Base-by-base conservation (phyloP, 2,797 vertebrate species). In the Microchirus variegatus region DNA sequence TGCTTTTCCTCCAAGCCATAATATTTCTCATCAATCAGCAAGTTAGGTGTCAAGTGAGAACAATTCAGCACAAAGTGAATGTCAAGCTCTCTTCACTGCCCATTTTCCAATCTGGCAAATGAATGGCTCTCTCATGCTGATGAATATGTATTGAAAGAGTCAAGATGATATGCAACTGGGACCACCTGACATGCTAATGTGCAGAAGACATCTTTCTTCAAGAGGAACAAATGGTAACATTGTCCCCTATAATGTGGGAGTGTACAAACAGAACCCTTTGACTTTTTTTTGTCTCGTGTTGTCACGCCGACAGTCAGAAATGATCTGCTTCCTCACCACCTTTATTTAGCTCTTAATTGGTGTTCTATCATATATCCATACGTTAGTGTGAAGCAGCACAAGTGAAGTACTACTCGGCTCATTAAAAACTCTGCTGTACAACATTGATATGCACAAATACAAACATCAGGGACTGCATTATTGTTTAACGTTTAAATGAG, bases 11-110 rank as follows among this genome's bases (percentile, higher is more conserved):
- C 70, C 63, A 69, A 80, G 84, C 87, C 76, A 71, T 93, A 90
- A 93, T 94, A 92, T 90, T 91, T 90, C 89, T 91, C 90, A 94
- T 94, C 94, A 94, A 93, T 94, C 92, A 93, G 82, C 81, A 82
- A 92, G 84, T 91, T 81, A 89, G 87, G 78, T 83, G 90, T 93
- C 92, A 92, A 86, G 84, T 86, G 75, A 78, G 90, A 90, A 93
- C 87, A 85, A 86, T 84, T 83, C 85, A 80, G 71, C 70, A 77
- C 82, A 77, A 87, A 72, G 91, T 92, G 91, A 92, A 92, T 82
- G 91, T 88, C 86, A 77, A 77, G 91, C 85, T 89, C 82, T 83
- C 81, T 84, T 77, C 78, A 70, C 82, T 87, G 85, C 63, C 86
- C 77, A 85, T 83, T 78, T 81, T 75, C 63, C 67, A 78, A 80